Evolutionary conservation across 2,888 invertebrate species (phyloP).

Genomic region (Xestoiulus laeticollis): DNA sequence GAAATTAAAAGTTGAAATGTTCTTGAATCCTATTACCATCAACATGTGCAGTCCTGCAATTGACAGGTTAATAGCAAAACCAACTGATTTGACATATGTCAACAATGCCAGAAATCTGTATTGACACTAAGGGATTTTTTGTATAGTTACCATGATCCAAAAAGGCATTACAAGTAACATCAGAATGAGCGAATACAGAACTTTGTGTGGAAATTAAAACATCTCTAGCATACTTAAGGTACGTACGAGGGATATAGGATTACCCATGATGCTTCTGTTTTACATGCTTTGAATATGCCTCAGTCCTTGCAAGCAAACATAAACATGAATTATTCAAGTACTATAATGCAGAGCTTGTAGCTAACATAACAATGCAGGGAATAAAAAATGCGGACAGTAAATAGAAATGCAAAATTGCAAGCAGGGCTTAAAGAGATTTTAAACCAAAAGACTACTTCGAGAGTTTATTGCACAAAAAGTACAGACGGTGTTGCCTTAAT

Average conservation of each 20-base stretch:
- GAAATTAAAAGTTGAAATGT: background rate
- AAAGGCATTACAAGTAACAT: background rate
- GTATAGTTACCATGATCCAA: background rate
- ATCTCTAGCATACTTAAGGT: background rate
- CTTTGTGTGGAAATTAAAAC: background rate
- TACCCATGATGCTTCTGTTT: background rate
- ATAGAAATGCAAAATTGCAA: background rate
- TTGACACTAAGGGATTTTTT: background rate
- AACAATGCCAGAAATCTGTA: background rate
- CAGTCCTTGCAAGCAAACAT: background rate
- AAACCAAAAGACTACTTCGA: background rate
- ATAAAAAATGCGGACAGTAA: background rate
- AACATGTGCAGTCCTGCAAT: background rate
- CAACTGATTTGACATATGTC: background rate
- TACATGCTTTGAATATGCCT: background rate
- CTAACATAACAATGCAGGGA: background rate
- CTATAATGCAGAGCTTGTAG: background rate
- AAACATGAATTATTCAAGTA: background rate
- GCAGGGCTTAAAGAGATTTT: background rate
- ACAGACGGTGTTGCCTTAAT: constrained; percentile 4
- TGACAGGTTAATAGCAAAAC: background rate
- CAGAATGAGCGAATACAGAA: no score
- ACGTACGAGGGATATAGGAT: background rate
- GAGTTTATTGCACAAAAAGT: background rate
- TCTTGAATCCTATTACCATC: background rate